Conservation (phyloP, 1,140 invertebrate genomes). For the Platyscapa corneri region DNA sequence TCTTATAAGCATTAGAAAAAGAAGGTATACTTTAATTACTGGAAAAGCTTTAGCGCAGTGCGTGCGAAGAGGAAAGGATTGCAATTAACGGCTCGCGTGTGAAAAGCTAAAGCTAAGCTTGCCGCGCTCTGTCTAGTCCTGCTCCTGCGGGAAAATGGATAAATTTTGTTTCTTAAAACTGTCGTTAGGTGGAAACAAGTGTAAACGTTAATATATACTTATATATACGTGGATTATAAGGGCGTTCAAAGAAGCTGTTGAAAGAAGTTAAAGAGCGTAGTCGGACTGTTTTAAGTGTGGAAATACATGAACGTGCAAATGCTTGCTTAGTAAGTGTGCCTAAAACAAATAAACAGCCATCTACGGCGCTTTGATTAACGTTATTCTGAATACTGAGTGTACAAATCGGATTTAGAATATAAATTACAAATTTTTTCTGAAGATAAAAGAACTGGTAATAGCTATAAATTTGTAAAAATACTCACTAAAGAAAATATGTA, state of each 20-base stretch:
- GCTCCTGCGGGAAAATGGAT: neutral
- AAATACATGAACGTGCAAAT: neutral
- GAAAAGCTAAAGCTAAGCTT: neutral
- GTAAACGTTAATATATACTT: neutral
- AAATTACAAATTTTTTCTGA: too few relatives aligned
- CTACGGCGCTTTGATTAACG: neutral
- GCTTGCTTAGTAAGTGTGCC: neutral
- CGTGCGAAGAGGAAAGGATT: slow-evolving; percentile 20
- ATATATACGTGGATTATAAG: slow-evolving; percentile 8
- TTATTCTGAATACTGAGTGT: neutral
- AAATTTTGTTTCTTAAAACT: slow-evolving; percentile 3
- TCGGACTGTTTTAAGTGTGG: neutral
- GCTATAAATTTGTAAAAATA: too few relatives aligned
- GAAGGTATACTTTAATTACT: slow-evolving; percentile 37
- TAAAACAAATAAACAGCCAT: neutral
- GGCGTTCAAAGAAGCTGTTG: neutral
- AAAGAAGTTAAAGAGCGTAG: slow-evolving; percentile 8
- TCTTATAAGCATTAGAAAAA: slow-evolving; percentile 14
- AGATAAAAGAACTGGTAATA: too few relatives aligned
- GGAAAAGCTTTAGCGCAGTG: neutral
- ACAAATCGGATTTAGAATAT: neutral
- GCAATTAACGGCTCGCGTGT: slow-evolving; percentile 33
- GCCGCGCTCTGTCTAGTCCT: neutral
- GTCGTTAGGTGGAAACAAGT: slow-evolving; percentile 30
- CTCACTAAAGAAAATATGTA: too few relatives aligned